Conservation (phyloP, 2,113 vertebrate species). For the Lophochroa leadbeateri region DNA sequence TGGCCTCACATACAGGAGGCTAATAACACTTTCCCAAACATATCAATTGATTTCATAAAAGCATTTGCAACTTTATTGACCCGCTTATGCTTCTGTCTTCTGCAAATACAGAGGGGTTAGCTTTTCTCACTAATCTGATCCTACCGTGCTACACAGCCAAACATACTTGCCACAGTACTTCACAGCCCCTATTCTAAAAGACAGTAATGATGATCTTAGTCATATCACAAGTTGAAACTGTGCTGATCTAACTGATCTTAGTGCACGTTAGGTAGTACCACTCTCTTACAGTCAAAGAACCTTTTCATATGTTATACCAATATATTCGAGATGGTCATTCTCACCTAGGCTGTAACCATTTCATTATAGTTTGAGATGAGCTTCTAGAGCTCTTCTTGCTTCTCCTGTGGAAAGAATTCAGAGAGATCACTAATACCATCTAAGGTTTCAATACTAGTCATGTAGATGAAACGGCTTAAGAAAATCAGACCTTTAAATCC, state of each 20-base stretch:
- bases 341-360: conserved; percentile 6
- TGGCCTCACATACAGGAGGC: neutral
- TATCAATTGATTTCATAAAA: neutral
- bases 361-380: neutral
- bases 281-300: neutral
- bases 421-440: neutral
- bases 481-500: neutral
- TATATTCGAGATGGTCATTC: neutral
- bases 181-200: neutral
- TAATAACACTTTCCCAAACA: neutral
- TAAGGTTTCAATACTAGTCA: neutral
- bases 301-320: neutral
- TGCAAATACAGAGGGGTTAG: neutral
- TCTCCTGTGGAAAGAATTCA: conserved; percentile 7
- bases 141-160: neutral
- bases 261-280: neutral
- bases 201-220: neutral
- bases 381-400: conserved; percentile 8
- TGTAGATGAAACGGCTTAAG: neutral
- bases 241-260: neutral
- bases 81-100: neutral
- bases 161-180: neutral
- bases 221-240: neutral
- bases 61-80: neutral
- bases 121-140: neutral